Base-by-base conservation (phyloP, 2,797 vertebrate genomes). In the Manis crassicaudata region DNA sequence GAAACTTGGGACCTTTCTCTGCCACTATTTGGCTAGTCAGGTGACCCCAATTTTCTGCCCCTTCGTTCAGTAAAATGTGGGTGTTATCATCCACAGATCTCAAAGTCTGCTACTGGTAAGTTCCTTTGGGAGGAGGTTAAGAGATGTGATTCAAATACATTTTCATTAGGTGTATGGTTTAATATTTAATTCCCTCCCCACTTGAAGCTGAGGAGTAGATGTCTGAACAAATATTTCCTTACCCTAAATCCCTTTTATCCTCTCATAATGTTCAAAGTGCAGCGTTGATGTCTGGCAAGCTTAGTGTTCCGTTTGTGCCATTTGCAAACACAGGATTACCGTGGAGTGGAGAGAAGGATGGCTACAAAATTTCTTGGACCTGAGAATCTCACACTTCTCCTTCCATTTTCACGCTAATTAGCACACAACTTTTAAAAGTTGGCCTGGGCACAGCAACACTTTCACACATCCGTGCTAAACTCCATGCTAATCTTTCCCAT, bases 401-500 rank as follows among this genome's bases (percentile, higher is more conserved):
- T 97, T 96, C 87, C 93, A 94, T 97, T 95, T 96, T 96, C 58
- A 25, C 90, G 96, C 93, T 97, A 96, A 97, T 98, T 97, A 98
- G 95, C 97, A 93, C 93, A 86, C 94, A 90, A 95, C 96, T 96
- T 97, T 92, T 88, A 85, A 95, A 96, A 95, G 87, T 80, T 98
- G 97, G 97, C 96, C 84, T 63, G 88, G 76, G 75, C 81, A 95
- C 95, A 97, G 94, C 81, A 88, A 94, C 94, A 92, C 95, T 95
- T 98, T 97, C 97, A 96, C 97, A 97, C 97, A 94, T 97, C 77
- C 92, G 17, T 93, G 87, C 93, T 95, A 97, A 97, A 92, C 97
- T 96, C 93, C 94, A 92, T 96, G 62, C 88, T 95, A 95, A 96
- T 98, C 90, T 92, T 97, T 68, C 96, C 88, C 73, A 52, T 23